Conservation (phyloP, 2,113 vertebrate genomes). For the Channa maculata region DNA sequence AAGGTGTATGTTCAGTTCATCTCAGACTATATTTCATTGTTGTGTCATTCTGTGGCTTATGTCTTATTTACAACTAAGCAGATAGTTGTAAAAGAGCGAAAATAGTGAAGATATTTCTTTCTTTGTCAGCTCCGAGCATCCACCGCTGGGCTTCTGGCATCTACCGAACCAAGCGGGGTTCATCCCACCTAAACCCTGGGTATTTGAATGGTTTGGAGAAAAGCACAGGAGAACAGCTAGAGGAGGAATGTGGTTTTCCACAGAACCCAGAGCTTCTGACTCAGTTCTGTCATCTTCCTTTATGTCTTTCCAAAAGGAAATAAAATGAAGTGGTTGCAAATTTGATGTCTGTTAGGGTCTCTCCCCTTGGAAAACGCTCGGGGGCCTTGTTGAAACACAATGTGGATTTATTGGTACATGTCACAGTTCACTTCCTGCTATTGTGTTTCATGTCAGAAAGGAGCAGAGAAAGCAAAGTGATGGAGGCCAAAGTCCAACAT, state of each 20-base stretch:
- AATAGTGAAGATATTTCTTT: too few relatives aligned
- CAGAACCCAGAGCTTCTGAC: background rate
- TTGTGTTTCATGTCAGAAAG: slow-evolving; percentile 46
- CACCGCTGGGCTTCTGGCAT: slow-evolving; percentile 35
- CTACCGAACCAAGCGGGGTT: background rate
- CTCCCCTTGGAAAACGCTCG: slow-evolving; percentile 4
- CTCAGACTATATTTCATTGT: too few relatives aligned
- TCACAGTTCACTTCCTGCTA: slow-evolving; percentile 43
- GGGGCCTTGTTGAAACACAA: background rate
- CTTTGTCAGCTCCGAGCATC: too few relatives aligned
- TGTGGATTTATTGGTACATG: slow-evolving; percentile 27
- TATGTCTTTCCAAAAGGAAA: slow-evolving; percentile 30
- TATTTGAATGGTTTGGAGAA: slow-evolving; percentile 36
- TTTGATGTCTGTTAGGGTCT: slow-evolving; percentile 45
- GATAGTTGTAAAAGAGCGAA: too few relatives aligned
- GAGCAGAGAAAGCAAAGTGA: slow-evolving; percentile 3
- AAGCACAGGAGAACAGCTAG: background rate
- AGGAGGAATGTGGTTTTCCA: slow-evolving; percentile 4
- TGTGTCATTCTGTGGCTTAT: too few relatives aligned
- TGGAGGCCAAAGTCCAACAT: background rate
- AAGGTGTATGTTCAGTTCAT: too few relatives aligned
- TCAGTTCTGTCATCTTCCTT: background rate
- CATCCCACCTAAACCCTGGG: slow-evolving; percentile 20
- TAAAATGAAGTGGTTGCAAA: background rate
- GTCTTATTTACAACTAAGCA: too few relatives aligned